phyloP scores from a whole-genome alignment of 2,797 vertebrate species.

The Gymnoscopelus braueri region DNA sequence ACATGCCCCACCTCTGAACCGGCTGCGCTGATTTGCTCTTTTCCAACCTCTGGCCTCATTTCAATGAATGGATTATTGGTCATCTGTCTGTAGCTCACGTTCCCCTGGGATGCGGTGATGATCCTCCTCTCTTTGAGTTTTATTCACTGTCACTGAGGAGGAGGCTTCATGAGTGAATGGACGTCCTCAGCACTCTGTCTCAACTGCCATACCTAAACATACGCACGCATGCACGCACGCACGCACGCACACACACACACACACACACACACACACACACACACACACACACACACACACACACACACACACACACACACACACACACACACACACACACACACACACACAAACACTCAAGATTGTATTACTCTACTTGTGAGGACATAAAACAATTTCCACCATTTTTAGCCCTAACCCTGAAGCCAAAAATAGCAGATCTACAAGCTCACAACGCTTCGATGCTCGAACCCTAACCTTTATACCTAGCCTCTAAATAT shows the following conservation, averaged over 20 bases:
- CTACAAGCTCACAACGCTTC: no score
- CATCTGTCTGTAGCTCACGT: constrained; percentile 44
- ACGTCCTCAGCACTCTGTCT: constrained; percentile 10
- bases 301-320: neutral
- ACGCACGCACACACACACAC: neutral
- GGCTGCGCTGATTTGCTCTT: constrained; percentile 47
- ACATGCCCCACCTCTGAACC: constrained; percentile 33
- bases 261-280: constrained; percentile 2
- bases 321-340: constrained; percentile 9
- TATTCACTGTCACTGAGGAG: constrained; percentile 13
- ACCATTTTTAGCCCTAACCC: no score
- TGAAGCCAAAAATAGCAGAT: no score
- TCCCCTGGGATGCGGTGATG: constrained; percentile 42
- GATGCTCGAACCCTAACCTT: no score
- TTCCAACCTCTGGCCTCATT: constrained; percentile 46
- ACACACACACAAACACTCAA: neutral
- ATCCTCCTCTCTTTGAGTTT: constrained; percentile 41
- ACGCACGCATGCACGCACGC: neutral
- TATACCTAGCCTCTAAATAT: no score
- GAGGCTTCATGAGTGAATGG: constrained; percentile 14
- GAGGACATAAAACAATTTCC: no score
- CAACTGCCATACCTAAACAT: constrained; percentile 17
- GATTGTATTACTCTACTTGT: no score
- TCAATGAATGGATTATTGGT: constrained; percentile 55
- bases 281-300: constrained; percentile 4